Evolutionary conservation across 2,888 invertebrate species (phyloP).

Genomic region (Mythimna impura): DNA sequence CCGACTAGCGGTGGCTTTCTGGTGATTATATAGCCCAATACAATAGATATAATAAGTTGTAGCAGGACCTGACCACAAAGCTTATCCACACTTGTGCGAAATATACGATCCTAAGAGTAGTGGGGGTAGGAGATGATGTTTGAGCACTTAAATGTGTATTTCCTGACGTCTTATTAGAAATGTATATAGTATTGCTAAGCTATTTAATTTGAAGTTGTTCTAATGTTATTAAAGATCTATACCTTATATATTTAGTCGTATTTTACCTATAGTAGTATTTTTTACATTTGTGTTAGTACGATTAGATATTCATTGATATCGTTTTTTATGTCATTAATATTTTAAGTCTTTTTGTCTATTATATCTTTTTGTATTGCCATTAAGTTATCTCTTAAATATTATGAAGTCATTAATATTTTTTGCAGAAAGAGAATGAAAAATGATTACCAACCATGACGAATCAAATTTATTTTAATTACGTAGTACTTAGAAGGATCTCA

Average conservation of each 20-base stretch:
- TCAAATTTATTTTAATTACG: neutral
- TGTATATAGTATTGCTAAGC: neutral
- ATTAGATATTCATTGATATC: slow-evolving; percentile 19
- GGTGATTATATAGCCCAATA: too few species aligned
- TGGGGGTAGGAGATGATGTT: too few species aligned
- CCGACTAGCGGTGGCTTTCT: too few species aligned
- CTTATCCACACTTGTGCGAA: too few species aligned
- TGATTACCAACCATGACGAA: neutral
- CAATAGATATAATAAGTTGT: too few species aligned
- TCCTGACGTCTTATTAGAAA: neutral
- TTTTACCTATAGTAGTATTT: too few species aligned
- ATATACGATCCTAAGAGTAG: too few species aligned
- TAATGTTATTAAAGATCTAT: slow-evolving; percentile 10
- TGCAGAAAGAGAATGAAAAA: neutral
- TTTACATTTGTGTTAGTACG: neutral
- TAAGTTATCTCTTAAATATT: neutral
- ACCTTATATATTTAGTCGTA: slow-evolving; percentile 12
- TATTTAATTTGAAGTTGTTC: neutral
- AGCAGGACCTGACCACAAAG: too few species aligned
- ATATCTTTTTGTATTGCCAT: slow-evolving; percentile 19
- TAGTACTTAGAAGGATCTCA: neutral
- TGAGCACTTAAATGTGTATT: neutral
- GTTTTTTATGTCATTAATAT: neutral
- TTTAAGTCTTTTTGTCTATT: neutral
- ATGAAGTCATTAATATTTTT: neutral